These are phyloP conservation scores for Solenopsis fugax DNA, from an alignment of 1,140 invertebrate genomes.

Conservation along the genomic window DNA sequence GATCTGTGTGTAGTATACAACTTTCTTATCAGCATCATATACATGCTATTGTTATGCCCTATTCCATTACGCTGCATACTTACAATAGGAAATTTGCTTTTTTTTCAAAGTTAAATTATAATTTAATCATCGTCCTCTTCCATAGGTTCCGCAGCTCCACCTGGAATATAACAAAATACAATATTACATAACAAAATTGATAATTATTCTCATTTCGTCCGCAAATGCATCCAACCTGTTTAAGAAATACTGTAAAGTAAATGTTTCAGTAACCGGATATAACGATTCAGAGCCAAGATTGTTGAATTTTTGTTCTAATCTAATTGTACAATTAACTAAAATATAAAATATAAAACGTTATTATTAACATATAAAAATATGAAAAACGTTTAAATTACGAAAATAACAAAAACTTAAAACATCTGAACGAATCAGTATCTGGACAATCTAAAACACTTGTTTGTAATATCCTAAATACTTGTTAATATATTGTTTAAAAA, in stretches of 20 bases:
- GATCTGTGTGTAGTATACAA: constrained; percentile 81
- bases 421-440: too few species aligned
- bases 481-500: too few species aligned
- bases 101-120: constrained; percentile 47
- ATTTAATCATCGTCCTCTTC: constrained; percentile 85
- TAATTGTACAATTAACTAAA: too few species aligned
- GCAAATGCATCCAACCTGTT: background rate
- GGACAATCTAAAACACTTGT: too few species aligned
- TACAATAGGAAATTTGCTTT: constrained; percentile 14
- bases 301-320: too few species aligned
- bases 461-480: too few species aligned
- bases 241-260: background rate
- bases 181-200: background rate
- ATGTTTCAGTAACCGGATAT: too few species aligned
- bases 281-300: background rate
- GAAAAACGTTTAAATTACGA: too few species aligned
- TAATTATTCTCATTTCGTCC: background rate
- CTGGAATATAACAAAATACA: constrained; percentile 72
- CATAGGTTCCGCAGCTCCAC: constrained; percentile 80
- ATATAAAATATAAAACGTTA: too few species aligned
- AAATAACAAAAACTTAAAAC: too few species aligned
- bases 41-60: background rate
- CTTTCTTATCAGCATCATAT: constrained; percentile 82
- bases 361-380: too few species aligned
- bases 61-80: background rate